Percentiles rank a stretch among this genome's conserved stretches.
Conservation (phyloP, 2,113 vertebrate species). For the Chaetodon auriga region DNA sequence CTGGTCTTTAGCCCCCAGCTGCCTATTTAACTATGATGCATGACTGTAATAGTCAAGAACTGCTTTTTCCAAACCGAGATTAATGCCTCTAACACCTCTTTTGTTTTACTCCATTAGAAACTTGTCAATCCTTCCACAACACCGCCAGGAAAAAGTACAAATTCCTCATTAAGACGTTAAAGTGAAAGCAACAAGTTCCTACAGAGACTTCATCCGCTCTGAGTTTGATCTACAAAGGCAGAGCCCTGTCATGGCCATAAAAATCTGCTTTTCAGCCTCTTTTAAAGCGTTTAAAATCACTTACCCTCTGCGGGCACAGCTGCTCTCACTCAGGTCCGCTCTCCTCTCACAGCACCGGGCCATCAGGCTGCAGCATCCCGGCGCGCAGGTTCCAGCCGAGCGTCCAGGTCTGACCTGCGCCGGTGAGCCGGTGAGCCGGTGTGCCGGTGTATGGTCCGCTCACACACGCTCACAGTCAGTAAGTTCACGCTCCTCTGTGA, state of each 20-base stretch:
- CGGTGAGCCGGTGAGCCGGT: neutral
- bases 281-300: conserved; percentile 18
- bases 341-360: conserved; percentile 10
- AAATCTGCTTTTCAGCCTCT: too few species aligned
- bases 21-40: too few species aligned
- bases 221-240: neutral
- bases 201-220: neutral
- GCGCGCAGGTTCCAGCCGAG: neutral
- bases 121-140: neutral
- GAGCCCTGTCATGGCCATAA: too few species aligned
- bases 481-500: neutral
- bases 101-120: neutral
- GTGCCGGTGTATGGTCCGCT: neutral
- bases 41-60: too few species aligned
- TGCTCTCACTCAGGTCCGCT: neutral
- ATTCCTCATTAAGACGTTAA: neutral
- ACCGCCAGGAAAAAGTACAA: neutral
- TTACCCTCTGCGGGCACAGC: conserved; percentile 40
- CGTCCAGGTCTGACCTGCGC: conserved; percentile 28
- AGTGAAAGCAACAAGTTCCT: neutral
- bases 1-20: too few species aligned
- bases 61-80: neutral
- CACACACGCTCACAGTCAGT: neutral
- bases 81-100: neutral
- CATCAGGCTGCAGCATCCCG: conserved; percentile 21